phyloP scores from a whole-genome alignment of 2,113 vertebrate genomes.

The Hassar affinis region DNA sequence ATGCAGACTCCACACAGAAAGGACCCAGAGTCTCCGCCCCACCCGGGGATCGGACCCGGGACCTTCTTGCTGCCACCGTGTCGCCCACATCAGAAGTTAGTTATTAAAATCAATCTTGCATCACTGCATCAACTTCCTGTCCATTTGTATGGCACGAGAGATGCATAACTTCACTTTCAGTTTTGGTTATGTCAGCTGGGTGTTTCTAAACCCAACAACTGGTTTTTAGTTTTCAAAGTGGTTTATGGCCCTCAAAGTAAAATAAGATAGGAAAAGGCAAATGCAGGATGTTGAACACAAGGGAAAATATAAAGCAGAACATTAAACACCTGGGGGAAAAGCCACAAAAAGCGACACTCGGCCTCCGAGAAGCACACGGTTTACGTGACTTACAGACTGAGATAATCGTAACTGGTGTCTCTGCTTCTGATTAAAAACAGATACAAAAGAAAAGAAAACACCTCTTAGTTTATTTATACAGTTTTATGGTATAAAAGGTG shows the following conservation, averaged over 20 bases:
- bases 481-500: constrained; percentile 63
- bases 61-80: too few relatives aligned
- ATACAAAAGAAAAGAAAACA: constrained; percentile 30
- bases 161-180: background rate
- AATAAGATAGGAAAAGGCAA: background rate
- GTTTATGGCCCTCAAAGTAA: background rate
- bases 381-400: background rate
- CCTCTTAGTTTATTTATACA: constrained; percentile 68
- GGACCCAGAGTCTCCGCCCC: too few relatives aligned
- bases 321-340: background rate
- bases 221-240: background rate
- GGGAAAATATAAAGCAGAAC: background rate
- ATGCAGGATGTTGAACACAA: background rate
- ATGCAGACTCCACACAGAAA: too few relatives aligned
- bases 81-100: background rate
- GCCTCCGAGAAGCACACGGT: too few relatives aligned
- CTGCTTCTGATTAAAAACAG: background rate
- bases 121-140: background rate
- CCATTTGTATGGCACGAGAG: background rate
- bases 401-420: background rate
- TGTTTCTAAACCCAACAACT: background rate
- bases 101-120: background rate
- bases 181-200: background rate
- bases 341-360: background rate
- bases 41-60: too few relatives aligned